Conservation (phyloP, 2,113 vertebrate genomes). For the Chloropsis hardwickii region DNA sequence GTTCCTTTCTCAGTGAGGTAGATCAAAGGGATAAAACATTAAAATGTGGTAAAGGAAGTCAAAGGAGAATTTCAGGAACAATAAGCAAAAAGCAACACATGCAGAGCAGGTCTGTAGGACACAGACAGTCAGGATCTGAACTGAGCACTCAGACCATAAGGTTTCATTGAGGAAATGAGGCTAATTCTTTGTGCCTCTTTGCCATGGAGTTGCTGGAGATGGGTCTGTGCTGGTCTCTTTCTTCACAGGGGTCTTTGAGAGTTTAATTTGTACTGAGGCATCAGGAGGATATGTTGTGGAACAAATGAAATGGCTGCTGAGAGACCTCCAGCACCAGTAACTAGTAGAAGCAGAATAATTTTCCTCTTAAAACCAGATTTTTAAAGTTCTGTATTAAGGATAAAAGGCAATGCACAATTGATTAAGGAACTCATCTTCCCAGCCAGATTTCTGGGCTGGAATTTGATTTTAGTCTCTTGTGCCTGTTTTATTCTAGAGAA, state of each 20-base stretch:
- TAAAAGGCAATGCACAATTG: neutral
- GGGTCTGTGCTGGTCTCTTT: neutral
- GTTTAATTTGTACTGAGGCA: neutral
- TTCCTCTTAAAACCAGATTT: neutral
- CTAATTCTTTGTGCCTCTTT: neutral
- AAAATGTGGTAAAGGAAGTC: neutral
- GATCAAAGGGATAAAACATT: neutral
- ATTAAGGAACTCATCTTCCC: neutral
- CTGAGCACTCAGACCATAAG: neutral
- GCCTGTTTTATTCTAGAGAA: conserved; percentile 78
- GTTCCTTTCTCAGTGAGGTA: neutral
- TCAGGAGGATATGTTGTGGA: neutral
- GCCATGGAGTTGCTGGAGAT: neutral
- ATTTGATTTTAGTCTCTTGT: neutral
- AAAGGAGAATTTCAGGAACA: neutral
- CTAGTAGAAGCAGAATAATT: neutral
- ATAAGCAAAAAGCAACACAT: neutral
- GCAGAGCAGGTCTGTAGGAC: neutral
- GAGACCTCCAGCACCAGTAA: neutral
- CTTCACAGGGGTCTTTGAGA: neutral
- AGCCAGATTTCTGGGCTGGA: neutral
- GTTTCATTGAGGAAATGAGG: neutral
- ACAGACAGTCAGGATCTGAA: neutral
- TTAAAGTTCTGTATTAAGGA: neutral
- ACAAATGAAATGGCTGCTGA: neutral